A percentile compares a stretch with the other conserved stretches of the same genome.
Evolutionary conservation across 2,797 vertebrate genomes (phyloP).

Genomic region (Rhinogobio ventralis): DNA sequence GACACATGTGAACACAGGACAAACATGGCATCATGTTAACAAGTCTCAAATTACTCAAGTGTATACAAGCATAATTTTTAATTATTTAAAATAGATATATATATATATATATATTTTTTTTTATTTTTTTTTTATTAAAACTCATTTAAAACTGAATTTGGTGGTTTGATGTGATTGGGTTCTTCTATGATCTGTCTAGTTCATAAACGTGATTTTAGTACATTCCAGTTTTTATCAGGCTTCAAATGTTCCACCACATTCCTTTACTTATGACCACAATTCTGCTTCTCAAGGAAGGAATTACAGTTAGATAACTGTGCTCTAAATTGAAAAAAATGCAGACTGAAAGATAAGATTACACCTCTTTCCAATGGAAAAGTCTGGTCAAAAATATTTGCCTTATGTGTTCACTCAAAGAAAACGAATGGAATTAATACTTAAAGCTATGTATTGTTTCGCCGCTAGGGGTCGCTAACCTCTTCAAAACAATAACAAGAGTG

Average conservation of each 20-base stretch:
- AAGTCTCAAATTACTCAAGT: background rate
- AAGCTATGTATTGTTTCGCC: too few species aligned
- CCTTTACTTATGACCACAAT: background rate
- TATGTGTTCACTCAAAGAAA: background rate
- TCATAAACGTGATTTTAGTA: background rate
- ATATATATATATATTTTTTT: too few species aligned
- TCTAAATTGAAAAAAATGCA: background rate
- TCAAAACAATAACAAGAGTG: too few species aligned
- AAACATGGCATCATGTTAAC: slow-evolving; percentile 2
- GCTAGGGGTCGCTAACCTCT: too few species aligned
- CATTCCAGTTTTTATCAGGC: slow-evolving; percentile 1
- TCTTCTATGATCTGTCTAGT: background rate
- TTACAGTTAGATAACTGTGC: slow-evolving; percentile 10
- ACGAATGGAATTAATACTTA: background rate
- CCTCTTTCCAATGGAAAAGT: background rate
- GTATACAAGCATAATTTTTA: background rate
- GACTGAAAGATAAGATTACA: slow-evolving; percentile 23
- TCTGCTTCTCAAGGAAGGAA: slow-evolving; percentile 13
- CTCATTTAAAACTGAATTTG: background rate
- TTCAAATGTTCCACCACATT: slow-evolving; percentile 4
- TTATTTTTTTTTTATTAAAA: too few species aligned
- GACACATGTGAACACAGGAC: background rate
- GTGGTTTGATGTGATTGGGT: background rate
- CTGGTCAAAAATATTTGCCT: background rate
- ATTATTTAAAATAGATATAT: background rate